Evolutionary conservation across 2,113 vertebrate species (phyloP).

Genomic region (Odocoileus virginianus): DNA sequence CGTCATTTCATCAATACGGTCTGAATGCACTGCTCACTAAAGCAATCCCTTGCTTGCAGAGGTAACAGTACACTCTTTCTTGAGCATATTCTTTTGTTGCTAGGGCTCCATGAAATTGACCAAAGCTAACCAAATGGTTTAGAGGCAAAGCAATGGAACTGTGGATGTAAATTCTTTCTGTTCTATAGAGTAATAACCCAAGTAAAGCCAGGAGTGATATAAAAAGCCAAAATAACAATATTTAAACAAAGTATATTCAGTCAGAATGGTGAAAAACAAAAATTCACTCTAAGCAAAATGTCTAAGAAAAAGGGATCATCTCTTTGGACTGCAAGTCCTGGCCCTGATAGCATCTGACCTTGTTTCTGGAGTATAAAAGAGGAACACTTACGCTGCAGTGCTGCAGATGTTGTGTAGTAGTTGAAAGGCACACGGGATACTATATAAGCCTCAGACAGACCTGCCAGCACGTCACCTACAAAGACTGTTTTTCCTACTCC

Average conservation of each 20-base stretch:
- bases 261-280: background rate
- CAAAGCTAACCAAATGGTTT: background rate
- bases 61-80: background rate
- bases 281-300: background rate
- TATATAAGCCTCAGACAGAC: conserved; percentile 60
- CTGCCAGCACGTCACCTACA: conserved; percentile 35
- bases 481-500: conserved; percentile 72
- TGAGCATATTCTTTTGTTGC: no score
- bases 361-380: background rate
- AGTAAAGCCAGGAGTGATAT: background rate
- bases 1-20: background rate
- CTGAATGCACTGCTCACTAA: background rate
- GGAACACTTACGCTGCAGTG: conserved; percentile 70
- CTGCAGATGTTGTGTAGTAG: conserved; percentile 65
- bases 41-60: background rate
- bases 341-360: background rate
- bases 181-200: background rate
- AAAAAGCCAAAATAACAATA: background rate
- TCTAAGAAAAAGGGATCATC: background rate
- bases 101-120: background rate
- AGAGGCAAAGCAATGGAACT: background rate
- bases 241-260: background rate
- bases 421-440: conserved; percentile 71
- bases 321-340: background rate
- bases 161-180: background rate